Base-by-base conservation (phyloP, 35 echinoderm and acorn worm species). In the Stichopus chloronotus region DNA sequence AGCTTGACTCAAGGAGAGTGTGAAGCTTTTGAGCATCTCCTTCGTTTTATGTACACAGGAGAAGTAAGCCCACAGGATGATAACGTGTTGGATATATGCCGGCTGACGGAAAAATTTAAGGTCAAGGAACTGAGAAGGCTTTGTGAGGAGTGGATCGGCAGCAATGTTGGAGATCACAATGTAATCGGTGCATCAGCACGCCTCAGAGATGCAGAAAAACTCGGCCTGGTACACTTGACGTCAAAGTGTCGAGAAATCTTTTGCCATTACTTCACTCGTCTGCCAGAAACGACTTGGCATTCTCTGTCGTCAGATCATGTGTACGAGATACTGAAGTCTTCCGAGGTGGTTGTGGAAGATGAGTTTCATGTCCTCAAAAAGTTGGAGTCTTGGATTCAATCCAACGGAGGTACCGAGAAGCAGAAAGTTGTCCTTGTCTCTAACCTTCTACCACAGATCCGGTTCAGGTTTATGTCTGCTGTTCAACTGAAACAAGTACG, bases 121-220 rank as follows among this genome's bases (percentile, higher is more conserved):
- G 88, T 91, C 10, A 74, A 78, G 57, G 88, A 91, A 91, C 60
- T 91, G 8, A 65, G 88, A 54, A 65, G 88, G 9, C 88, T 91
- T 19, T 91, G 88, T 57, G 88, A 91, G 72, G 88, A 91, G 68
- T 91, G 88, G 88, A 91, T 91, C 16, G 88, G 88, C 13, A 78
- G 58, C 72, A 78, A 91, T 43, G 58, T 91, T 57, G 88, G 88
- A 16, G 88, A 91, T 24, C 88, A 91, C 72, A 91, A 91, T 9
- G 16, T 91, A 5, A 91, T 91, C 21, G 88, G 68, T 19, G 88
- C 88, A 78, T 91, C 88, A 43, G 65, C 88, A 55, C 65, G 88
- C 5, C 88, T 91, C 52, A 91, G 88, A 57, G 68, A 91, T 57
- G 88, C 88, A 16, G 88, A 91, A 30, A 53, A 91, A 78, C 53